Percentiles rank a stretch among this genome's conserved stretches.
Conservation (phyloP, 2,888 invertebrate species). For the Hypselothyrea guttata region DNA sequence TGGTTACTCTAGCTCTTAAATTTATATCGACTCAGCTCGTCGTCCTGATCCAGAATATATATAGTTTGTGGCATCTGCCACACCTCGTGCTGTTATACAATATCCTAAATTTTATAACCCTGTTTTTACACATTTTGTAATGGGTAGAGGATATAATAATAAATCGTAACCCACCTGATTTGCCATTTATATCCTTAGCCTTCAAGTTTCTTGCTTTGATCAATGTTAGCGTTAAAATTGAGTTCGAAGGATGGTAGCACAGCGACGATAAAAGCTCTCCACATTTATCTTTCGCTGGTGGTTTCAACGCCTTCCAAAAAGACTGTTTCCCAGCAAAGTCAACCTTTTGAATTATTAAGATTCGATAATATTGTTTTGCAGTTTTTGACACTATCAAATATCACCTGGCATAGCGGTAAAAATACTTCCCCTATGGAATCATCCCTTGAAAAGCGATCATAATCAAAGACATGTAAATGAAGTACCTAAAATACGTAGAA, state of each 20-base stretch:
- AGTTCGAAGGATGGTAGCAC: slow-evolving; percentile 98
- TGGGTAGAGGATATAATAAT: no score
- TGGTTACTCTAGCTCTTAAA: no score
- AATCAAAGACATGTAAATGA: slow-evolving; percentile 96
- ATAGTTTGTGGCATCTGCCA: no score
- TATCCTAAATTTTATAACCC: no score
- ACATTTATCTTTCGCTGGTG: slow-evolving; percentile 95
- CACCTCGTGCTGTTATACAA: no score
- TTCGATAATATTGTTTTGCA: neutral
- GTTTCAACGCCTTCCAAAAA: slow-evolving; percentile 97
- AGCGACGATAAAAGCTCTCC: slow-evolving; percentile 95
- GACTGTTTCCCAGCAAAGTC: slow-evolving; percentile 95
- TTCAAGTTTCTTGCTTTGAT: slow-evolving; percentile 97
- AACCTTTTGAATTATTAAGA: slow-evolving; percentile 21
- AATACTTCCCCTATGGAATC: slow-evolving; percentile 97
- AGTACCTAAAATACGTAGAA: slow-evolving; percentile 84
- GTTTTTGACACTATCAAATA: neutral
- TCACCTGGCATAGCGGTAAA: slow-evolving; percentile 94
- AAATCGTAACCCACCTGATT: slow-evolving; percentile 87
- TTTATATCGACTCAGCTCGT: no score
- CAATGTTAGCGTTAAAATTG: slow-evolving; percentile 93
- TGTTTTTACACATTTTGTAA: no score
- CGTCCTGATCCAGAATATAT: no score
- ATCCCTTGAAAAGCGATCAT: slow-evolving; percentile 96
- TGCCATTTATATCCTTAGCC: slow-evolving; percentile 98